These are phyloP conservation scores for Graphium colonna DNA, from an alignment of 2,888 invertebrate genomes.

Conservation along the genomic window DNA sequence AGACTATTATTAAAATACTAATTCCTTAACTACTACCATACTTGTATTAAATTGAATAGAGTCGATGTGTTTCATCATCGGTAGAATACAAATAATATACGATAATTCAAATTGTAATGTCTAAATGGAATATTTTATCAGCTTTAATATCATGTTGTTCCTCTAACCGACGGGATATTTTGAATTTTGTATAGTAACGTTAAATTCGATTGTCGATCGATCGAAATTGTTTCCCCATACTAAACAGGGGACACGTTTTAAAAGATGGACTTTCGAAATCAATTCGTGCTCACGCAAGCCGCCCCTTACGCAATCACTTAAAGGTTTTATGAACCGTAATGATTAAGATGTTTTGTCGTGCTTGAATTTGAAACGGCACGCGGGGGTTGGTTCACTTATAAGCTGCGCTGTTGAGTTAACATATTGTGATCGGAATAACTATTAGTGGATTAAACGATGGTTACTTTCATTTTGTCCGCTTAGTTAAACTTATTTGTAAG, in stretches of 20 bases:
- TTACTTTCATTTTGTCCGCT: constrained; percentile 22
- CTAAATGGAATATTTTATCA: not conserved
- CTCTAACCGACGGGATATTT: too few species aligned
- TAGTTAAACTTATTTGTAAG: constrained; percentile 29
- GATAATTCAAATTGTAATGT: too few species aligned
- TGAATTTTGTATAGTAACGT: not conserved
- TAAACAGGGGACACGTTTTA: constrained; percentile 50
- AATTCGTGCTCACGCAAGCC: constrained; percentile 67
- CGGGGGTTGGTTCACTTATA: constrained; percentile 36
- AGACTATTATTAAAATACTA: too few species aligned
- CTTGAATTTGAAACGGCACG: constrained; percentile 51
- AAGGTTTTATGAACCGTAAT: constrained; percentile 77
- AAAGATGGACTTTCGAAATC: constrained; percentile 70
- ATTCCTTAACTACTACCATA: too few species aligned
- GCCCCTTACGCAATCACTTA: constrained; percentile 74
- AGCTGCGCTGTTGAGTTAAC: constrained; percentile 50
- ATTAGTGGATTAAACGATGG: constrained; percentile 63
- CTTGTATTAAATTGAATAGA: too few species aligned
- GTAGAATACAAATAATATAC: too few species aligned
- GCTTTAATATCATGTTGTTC: too few species aligned
- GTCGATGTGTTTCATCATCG: too few species aligned
- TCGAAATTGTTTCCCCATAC: constrained; percentile 19
- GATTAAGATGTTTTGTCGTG: constrained; percentile 77
- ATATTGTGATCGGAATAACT: constrained; percentile 73
- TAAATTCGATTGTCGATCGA: constrained; percentile 3